These are phyloP conservation scores for Taenaris catops DNA, from an alignment of 2,888 invertebrate species.

Conservation along the genomic window DNA sequence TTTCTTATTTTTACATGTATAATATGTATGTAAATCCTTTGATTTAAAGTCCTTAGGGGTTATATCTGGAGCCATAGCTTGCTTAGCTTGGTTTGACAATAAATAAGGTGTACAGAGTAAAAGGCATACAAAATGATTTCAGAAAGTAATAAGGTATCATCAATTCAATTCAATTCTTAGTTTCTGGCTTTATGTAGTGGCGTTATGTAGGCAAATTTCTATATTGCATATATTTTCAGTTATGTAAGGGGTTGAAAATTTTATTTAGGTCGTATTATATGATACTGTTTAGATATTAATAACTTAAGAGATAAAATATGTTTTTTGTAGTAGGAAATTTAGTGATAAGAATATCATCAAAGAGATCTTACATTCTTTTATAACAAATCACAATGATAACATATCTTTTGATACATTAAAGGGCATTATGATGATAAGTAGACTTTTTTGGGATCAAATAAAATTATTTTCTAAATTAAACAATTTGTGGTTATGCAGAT, in stretches of 20 bases:
- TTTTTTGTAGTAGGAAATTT: constrained; percentile 1
- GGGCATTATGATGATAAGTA: constrained; percentile 5
- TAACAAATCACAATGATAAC: constrained; percentile 8
- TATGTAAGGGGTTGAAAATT: constrained; percentile 1
- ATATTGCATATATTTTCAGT: background rate
- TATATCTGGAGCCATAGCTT: no score
- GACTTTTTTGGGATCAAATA: background rate
- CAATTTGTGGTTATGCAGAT: background rate
- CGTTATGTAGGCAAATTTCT: no score
- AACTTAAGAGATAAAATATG: constrained; percentile 1
- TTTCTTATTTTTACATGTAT: no score
- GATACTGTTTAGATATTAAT: no score
- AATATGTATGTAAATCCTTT: no score
- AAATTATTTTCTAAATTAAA: background rate
- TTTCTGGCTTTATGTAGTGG: no score
- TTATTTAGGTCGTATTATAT: background rate
- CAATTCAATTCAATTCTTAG: no score
- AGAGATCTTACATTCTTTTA: constrained; percentile 6
- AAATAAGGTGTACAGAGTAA: no score
- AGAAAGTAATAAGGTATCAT: no score
- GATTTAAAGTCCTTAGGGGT: no score
- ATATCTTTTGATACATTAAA: constrained; percentile 7
- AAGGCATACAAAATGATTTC: no score
- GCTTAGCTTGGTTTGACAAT: no score
- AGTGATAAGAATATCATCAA: constrained; percentile 4